Conservation (phyloP, 2,113 vertebrate genomes). For the Trichomycterus rosablanca region DNA sequence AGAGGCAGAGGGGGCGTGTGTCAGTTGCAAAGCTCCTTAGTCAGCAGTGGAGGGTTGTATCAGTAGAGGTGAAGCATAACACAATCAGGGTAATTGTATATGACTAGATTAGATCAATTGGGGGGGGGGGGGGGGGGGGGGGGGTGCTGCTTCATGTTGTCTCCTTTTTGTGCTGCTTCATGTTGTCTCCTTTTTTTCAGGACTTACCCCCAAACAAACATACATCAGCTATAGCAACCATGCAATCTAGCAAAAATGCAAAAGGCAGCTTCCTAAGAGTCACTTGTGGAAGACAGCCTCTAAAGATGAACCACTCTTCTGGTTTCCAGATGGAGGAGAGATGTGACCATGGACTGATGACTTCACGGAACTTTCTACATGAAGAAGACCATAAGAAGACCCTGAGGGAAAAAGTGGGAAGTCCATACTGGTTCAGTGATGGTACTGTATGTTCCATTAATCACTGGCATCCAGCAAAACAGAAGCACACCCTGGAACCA, state of each 20-base stretch:
- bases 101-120: no score
- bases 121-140: no score
- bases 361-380: conserved; percentile 31
- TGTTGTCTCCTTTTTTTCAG: conserved; percentile 66
- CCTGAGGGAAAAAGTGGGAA: conserved; percentile 25
- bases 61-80: no score
- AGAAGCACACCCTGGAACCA: conserved; percentile 2
- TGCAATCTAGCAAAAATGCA: conserved; percentile 76
- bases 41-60: no score
- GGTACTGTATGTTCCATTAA: conserved; percentile 32
- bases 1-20: no score
- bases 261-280: conserved; percentile 38
- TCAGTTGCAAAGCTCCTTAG: no score
- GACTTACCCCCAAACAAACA: conserved; percentile 89
- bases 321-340: conserved; percentile 41
- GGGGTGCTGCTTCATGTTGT: no score
- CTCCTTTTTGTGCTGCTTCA: no score
- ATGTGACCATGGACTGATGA: conserved; percentile 31
- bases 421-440: conserved; percentile 26
- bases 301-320: conserved; percentile 45
- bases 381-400: conserved; percentile 36
- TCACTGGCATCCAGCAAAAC: conserved; percentile 22
- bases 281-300: conserved; percentile 42
- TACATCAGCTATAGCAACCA: conserved; percentile 99
- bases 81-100: no score